A percentile compares a stretch with the other conserved stretches of the same genome.
These are phyloP conservation scores for Apis laboriosa DNA, from an alignment of 1,140 invertebrate species.

Conservation along the genomic window DNA sequence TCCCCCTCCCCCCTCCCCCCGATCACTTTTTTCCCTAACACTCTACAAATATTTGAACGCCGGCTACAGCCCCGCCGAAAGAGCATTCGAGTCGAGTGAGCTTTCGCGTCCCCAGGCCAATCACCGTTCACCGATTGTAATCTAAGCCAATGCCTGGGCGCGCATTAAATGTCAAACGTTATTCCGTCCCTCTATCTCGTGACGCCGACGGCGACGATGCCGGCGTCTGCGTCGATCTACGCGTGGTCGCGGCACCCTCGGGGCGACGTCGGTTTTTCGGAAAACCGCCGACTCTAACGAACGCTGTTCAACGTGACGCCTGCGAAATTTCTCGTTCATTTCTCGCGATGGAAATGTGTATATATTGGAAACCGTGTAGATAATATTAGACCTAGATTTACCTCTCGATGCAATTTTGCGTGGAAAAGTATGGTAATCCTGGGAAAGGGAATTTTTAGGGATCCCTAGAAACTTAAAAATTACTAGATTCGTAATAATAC, in stretches of 20 bases:
- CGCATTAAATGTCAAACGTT: slow-evolving; percentile 74
- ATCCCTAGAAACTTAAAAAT: too few relatives aligned
- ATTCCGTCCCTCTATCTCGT: slow-evolving; percentile 60
- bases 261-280: slow-evolving; percentile 25
- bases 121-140: slow-evolving; percentile 66
- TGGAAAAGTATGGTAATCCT: too few relatives aligned
- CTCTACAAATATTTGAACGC: slow-evolving; percentile 67
- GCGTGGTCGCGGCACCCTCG: slow-evolving; percentile 31
- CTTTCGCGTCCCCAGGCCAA: slow-evolving; percentile 63
- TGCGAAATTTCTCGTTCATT: too few relatives aligned
- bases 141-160: slow-evolving; percentile 65
- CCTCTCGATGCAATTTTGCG: too few relatives aligned
- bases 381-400: too few relatives aligned
- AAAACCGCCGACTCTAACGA: slow-evolving; percentile 49
- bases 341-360: too few relatives aligned
- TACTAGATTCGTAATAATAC: too few relatives aligned
- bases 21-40: slow-evolving; percentile 66
- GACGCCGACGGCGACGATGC: slow-evolving; percentile 37
- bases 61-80: slow-evolving; percentile 56
- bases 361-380: too few relatives aligned
- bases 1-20: too few relatives aligned
- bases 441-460: too few relatives aligned
- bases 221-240: slow-evolving; percentile 29
- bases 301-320: slow-evolving; percentile 34
- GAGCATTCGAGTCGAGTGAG: slow-evolving; percentile 69